These are phyloP conservation scores for Bombus balteatus DNA, from an alignment of 1,140 invertebrate species.

Conservation along the genomic window DNA sequence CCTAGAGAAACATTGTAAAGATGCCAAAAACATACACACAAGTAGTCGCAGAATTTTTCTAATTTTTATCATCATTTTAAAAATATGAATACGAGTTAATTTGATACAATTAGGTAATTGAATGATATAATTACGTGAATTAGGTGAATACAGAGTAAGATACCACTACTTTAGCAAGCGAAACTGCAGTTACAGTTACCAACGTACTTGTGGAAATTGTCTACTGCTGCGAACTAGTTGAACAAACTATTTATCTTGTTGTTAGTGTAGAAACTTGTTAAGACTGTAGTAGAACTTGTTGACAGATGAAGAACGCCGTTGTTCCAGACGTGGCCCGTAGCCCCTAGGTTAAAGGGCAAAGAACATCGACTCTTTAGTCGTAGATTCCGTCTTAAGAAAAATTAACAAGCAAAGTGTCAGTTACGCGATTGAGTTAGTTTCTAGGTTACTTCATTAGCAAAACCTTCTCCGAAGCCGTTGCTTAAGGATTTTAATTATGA, in stretches of 20 bases:
- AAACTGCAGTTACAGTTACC: not conserved
- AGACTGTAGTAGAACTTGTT: conserved; percentile 7
- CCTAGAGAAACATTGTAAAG: no score
- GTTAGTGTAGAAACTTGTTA: conserved; percentile 11
- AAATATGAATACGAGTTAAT: not conserved
- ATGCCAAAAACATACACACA: no score
- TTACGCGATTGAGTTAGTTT: not conserved
- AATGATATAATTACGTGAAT: not conserved
- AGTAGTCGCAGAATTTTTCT: not conserved
- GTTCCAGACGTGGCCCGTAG: not conserved
- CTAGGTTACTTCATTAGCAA: not conserved
- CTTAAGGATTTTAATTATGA: not conserved
- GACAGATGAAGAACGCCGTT: not conserved
- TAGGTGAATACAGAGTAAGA: not conserved
- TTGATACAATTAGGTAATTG: not conserved
- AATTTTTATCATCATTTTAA: not conserved
- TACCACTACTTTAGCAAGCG: not conserved
- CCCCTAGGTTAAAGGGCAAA: not conserved
- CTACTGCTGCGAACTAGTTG: not conserved
- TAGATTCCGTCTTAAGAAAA: not conserved
- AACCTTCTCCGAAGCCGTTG: not conserved
- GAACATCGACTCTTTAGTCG: not conserved
- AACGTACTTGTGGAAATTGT: not conserved
- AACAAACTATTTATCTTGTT: conserved; percentile 7
- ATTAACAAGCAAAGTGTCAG: not conserved